Evolutionary conservation across 2,113 vertebrate genomes (phyloP).

Genomic region (Cairina moschata): DNA sequence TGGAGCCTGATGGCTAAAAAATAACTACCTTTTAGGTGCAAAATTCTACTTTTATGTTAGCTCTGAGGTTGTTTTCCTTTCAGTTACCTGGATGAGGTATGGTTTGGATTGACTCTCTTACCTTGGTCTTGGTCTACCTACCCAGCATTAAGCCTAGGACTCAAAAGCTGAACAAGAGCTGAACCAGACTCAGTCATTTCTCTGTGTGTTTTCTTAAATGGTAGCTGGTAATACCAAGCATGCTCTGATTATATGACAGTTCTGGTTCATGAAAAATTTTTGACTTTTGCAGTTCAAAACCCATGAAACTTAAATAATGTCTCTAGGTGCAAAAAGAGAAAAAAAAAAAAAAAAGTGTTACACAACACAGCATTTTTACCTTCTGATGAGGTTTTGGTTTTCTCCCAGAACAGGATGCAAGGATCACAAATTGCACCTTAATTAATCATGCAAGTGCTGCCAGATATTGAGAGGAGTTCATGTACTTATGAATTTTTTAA

Average conservation of each 20-base stretch:
- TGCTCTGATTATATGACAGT: not conserved
- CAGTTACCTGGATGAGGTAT: rapidly evolving
- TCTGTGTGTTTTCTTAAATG: not conserved
- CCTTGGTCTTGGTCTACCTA: not conserved
- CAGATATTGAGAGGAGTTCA: not conserved
- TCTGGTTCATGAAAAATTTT: not conserved
- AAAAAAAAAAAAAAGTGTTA: not conserved
- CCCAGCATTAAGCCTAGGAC: not conserved
- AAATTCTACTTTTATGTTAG: not conserved
- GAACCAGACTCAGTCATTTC: not conserved
- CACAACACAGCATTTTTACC: not conserved
- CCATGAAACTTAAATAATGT: not conserved
- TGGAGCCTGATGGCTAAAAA: not conserved
- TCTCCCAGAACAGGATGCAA: not conserved
- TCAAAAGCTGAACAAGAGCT: not conserved
- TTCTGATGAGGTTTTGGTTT: not conserved
- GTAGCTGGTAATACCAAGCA: not conserved
- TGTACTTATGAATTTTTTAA: not conserved
- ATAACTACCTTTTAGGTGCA: not conserved
- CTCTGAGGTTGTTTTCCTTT: not conserved
- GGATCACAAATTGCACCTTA: not conserved
- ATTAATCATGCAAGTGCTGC: not conserved
- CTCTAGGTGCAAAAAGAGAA: not conserved
- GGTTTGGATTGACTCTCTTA: not conserved
- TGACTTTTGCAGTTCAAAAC: not conserved